phyloP scores from a whole-genome alignment of 2,797 vertebrate genomes.

The Acropternis orthonyx region DNA sequence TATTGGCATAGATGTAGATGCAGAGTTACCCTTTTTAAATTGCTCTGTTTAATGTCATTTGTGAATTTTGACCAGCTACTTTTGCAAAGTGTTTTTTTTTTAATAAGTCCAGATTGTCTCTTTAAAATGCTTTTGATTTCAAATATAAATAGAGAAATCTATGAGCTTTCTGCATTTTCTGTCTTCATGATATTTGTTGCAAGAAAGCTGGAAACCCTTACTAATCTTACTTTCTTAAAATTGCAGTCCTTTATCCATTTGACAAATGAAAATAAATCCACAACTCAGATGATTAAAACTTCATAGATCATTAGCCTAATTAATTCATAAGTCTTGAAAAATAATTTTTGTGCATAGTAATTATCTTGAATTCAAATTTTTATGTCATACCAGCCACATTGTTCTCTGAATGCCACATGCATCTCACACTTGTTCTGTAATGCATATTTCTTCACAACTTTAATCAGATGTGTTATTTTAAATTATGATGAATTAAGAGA shows the following conservation, averaged over 20 bases:
- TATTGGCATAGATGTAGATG: neutral
- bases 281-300: neutral
- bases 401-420: neutral
- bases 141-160: neutral
- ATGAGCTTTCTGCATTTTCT: neutral
- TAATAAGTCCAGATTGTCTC: neutral
- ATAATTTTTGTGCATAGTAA: neutral
- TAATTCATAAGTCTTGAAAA: neutral
- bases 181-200: neutral
- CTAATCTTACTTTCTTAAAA: neutral
- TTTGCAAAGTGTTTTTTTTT: neutral
- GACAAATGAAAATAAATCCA: neutral
- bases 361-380: neutral
- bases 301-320: neutral
- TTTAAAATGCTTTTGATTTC: neutral
- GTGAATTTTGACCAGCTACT: neutral
- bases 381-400: fast-evolving
- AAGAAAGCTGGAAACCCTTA: neutral
- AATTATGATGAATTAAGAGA: neutral
- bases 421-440: neutral
- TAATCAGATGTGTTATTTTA: neutral
- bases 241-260: neutral
- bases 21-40: neutral
- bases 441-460: neutral
- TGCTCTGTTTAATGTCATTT: neutral